phyloP scores from a whole-genome alignment of 2,113 vertebrate genomes.

The Mirza zaza region DNA sequence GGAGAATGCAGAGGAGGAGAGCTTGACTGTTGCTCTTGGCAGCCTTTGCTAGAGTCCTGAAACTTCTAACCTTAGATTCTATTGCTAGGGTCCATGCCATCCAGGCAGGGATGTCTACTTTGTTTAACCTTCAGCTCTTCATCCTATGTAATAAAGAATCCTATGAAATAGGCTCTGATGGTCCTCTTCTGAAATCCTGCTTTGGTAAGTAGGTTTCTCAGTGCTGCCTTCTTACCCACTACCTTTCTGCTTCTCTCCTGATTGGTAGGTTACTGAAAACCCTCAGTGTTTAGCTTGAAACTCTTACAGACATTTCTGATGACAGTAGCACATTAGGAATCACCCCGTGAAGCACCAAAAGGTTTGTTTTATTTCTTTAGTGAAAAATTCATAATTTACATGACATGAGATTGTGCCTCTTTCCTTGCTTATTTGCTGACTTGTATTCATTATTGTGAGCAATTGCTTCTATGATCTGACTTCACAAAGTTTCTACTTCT shows the following conservation, averaged over 20 bases:
- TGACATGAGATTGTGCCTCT: neutral
- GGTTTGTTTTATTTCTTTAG: neutral
- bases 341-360: neutral
- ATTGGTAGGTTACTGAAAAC: neutral
- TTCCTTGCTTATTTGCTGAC: neutral
- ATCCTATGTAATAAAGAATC: neutral
- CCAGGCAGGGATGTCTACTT: neutral
- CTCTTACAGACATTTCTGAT: neutral
- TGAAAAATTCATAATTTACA: neutral
- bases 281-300: neutral
- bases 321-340: neutral
- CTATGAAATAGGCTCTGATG: neutral
- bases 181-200: neutral
- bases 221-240: neutral
- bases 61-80: neutral
- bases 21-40: accelerated
- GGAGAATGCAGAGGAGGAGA: neutral
- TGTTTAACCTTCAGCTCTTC: neutral
- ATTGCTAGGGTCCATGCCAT: accelerated
- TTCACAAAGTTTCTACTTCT: neutral
- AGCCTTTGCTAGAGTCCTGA: neutral
- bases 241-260: neutral
- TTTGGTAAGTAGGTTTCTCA: accelerated
- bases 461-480: neutral
- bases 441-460: neutral